phyloP scores from a whole-genome alignment of 2,888 invertebrate species.

The Andrena haemorrhoa region DNA sequence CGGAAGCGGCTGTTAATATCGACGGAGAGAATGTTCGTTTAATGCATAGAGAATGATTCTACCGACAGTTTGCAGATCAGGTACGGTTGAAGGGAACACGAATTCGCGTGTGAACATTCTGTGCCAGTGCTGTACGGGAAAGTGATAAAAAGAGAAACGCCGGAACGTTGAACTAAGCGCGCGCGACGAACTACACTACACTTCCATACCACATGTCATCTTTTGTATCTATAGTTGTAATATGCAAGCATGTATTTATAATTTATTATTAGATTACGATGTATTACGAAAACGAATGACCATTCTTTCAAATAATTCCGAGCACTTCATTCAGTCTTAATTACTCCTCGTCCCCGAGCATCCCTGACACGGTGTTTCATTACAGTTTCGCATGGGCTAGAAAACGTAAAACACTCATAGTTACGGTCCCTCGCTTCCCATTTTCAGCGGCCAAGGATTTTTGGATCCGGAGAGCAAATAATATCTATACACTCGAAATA shows the following conservation, averaged over 20 bases:
- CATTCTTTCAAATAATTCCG: conserved; percentile 5
- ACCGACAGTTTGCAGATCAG: conserved; percentile 10
- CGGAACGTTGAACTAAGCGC: conserved; percentile 22
- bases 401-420: not conserved
- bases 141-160: conserved; percentile 32
- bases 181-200: conserved; percentile 49
- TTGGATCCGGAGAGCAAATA: conserved; percentile 4
- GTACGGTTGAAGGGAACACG: not conserved
- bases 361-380: not conserved
- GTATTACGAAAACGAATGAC: conserved; percentile 36
- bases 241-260: conserved; percentile 69
- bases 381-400: not conserved
- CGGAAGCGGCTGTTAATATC: not conserved
- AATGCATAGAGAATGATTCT: not conserved
- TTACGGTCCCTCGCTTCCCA: conserved; percentile 26
- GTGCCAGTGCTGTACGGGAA: conserved; percentile 39
- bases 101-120: conserved; percentile 37
- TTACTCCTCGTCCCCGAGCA: too few relatives aligned
- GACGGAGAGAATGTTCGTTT: not conserved
- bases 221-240: conserved; percentile 71
- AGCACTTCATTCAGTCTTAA: too few relatives aligned
- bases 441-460: conserved; percentile 57
- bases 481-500: too few relatives aligned
- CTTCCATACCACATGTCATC: conserved; percentile 60
- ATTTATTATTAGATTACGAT: conserved; percentile 69